Evolutionary conservation across 2,888 invertebrate genomes (phyloP), one percentile per base, ranked within the genome.

Genomic region (Hydropsyche betteni): DNA sequence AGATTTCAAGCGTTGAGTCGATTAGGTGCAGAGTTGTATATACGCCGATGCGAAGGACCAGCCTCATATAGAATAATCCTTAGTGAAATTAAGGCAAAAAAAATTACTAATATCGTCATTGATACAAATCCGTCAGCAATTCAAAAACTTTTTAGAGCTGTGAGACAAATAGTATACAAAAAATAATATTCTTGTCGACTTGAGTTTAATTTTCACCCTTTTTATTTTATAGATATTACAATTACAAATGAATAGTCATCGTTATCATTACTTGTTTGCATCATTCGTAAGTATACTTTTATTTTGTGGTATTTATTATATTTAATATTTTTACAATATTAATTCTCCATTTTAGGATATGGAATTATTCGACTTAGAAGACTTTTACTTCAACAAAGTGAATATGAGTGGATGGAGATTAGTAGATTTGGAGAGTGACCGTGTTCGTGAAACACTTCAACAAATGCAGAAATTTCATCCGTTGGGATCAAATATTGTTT

Each of bases 341-440:
- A 51, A 2, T 10, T 1, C 33, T 14, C 16, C 16, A 24, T 64
- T 83, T 3, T 83, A 95, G 95, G 95, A 95, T 82, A 90, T 95
- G 83, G 95, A 95, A 83, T 91, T 94, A 10, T 95, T 93, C 82
- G 95, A 95, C 82, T 86, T 96, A 78, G 95, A 95, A 84, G 95
- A 95, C 83, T 97, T 96, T 84, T 94, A 94, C 83, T 96, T 97
- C 87, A 97, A 97, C 83, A 92, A 93, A 64, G 96, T 97, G 55
- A 97, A 97, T 85, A 95, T 97, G 87, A 97, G 96, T n/a, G 95
- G 96, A 0, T 97, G 96, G 88, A 89, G 97, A 64, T 86, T 97
- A 79, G 95, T 96, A 2, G 95, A 96, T 83, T 89, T 94, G 4
- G 92, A 92, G 74, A 92, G 93, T 38, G 90, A 92, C 51, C 90